Evolutionary conservation across 2,888 invertebrate genomes (phyloP).

Genomic region (Metalampra italica): DNA sequence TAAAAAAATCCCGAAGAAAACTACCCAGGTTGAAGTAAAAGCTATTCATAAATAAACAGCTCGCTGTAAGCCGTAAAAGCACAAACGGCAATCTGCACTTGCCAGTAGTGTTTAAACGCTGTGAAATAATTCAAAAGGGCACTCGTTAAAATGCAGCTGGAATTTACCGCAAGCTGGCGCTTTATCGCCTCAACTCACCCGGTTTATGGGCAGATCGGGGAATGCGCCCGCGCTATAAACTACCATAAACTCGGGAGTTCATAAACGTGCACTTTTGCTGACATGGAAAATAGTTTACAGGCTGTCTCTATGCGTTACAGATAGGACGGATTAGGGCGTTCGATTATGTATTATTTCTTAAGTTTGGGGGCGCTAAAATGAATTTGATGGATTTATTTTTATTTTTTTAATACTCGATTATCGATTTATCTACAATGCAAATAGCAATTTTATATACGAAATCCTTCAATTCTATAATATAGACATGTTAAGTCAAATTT

Average conservation of each 20-base stretch:
- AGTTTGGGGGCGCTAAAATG: too few species aligned
- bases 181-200: constrained; percentile 64
- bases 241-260: constrained; percentile 46
- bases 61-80: constrained; percentile 43
- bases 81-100: constrained; percentile 51
- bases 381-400: too few species aligned
- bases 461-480: too few species aligned
- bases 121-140: constrained; percentile 70
- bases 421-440: neutral
- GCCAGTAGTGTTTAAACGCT: constrained; percentile 50
- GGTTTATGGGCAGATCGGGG: constrained; percentile 41
- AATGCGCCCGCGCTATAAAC: constrained; percentile 23
- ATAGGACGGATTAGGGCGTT: constrained; percentile 12
- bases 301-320: constrained; percentile 51
- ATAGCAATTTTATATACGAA: too few species aligned
- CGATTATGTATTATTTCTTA: neutral
- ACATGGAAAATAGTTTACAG: constrained; percentile 75
- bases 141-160: constrained; percentile 65
- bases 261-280: constrained; percentile 70
- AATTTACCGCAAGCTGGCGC: constrained; percentile 51
- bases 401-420: neutral
- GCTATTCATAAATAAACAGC: neutral
- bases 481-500: too few species aligned
- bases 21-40: neutral
- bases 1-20: neutral